phyloP scores from a whole-genome alignment of 2,797 vertebrate species.

The Mus caroli region DNA sequence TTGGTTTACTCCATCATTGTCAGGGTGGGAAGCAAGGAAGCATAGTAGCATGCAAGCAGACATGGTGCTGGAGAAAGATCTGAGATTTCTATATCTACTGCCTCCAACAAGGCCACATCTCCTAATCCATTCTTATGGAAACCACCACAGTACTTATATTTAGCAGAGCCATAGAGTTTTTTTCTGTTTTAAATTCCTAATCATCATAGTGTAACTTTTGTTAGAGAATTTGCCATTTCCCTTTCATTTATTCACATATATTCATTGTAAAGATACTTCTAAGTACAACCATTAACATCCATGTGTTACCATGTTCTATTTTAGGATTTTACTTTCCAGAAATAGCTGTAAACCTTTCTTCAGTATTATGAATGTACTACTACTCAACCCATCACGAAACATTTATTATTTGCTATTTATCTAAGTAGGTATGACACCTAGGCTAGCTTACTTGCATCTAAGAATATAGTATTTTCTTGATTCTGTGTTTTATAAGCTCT shows the following conservation, averaged over 20 bases:
- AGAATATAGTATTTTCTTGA: slow-evolving; percentile 31
- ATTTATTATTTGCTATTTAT: slow-evolving; percentile 43
- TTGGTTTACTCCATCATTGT: neutral
- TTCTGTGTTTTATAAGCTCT: slow-evolving; percentile 47
- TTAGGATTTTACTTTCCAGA: slow-evolving; percentile 51
- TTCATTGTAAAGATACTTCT: slow-evolving; percentile 4
- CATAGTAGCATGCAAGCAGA: neutral
- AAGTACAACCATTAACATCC: slow-evolving; percentile 13
- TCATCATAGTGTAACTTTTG: slow-evolving; percentile 32
- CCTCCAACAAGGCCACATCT: neutral
- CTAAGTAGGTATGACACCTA: slow-evolving; percentile 27
- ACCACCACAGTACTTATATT: neutral
- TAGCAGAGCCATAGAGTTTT: neutral
- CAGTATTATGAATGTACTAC: slow-evolving; percentile 17
- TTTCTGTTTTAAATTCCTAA: neutral
- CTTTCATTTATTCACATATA: slow-evolving; percentile 39
- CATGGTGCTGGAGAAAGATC: neutral
- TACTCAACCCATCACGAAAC: neutral
- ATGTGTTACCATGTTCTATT: slow-evolving; percentile 13
- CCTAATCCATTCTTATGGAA: neutral
- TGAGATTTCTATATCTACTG: neutral
- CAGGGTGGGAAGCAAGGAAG: neutral
- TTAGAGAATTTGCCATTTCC: slow-evolving; percentile 46
- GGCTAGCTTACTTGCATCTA: slow-evolving; percentile 57
- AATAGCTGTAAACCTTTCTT: slow-evolving; percentile 33